Evolutionary conservation across 2,797 vertebrate species (phyloP).

Genomic region (Aphelocoma californica): DNA sequence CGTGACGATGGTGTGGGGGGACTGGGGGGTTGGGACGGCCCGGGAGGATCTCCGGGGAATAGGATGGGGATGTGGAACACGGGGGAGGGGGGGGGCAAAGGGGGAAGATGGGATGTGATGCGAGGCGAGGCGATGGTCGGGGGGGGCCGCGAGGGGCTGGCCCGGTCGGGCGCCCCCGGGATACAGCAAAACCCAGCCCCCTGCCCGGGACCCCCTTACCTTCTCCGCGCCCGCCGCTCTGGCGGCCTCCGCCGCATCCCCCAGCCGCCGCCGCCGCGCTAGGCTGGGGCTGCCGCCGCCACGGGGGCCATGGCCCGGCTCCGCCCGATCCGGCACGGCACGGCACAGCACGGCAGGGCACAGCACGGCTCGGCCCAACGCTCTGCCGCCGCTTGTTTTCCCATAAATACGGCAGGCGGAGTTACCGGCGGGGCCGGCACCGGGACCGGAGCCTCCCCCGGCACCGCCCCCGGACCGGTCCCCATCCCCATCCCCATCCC

Average conservation of each 20-base stretch:
- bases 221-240: not conserved
- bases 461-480: not conserved
- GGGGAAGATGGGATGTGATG: not conserved
- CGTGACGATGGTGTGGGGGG: not conserved
- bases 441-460: not conserved
- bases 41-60: not conserved
- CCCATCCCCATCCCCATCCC: not conserved
- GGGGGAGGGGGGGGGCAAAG: too few species aligned
- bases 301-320: not conserved
- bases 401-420: slow-evolving; percentile 28
- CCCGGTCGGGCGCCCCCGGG: not conserved
- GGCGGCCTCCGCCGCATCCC: not conserved
- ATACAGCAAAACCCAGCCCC: not conserved
- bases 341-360: not conserved
- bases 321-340: not conserved
- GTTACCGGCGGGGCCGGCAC: not conserved
- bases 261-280: not conserved
- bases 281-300: not conserved
- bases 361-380: not conserved
- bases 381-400: slow-evolving; percentile 14
- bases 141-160: not conserved
- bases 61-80: not conserved
- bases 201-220: not conserved
- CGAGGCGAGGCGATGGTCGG: not conserved
- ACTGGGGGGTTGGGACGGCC: not conserved